Percentiles rank a stretch among this genome's conserved stretches.
phyloP scores from a whole-genome alignment of 2,113 vertebrate species.

The Nothocercus nigrocapillus region DNA sequence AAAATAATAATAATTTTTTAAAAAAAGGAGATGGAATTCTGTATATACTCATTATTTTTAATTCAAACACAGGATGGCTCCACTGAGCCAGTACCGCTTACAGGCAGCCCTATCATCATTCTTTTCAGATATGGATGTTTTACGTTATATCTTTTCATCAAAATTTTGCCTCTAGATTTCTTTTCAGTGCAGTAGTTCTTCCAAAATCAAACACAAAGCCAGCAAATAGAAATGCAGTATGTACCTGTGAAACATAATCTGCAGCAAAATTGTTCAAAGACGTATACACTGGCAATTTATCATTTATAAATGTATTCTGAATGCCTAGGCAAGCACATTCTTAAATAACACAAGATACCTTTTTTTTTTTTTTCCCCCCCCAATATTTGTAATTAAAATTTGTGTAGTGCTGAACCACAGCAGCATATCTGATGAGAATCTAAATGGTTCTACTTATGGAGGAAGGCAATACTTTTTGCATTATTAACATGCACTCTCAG shows the following conservation, averaged over 20 bases:
- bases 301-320: neutral
- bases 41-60: neutral
- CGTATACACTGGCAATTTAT: neutral
- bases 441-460: neutral
- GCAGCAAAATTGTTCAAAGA: neutral
- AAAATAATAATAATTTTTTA: neutral
- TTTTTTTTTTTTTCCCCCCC: neutral
- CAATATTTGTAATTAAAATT: neutral
- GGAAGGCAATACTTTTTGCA: neutral
- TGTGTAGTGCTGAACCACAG: neutral
- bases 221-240: neutral
- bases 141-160: constrained; percentile 21
- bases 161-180: neutral
- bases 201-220: neutral
- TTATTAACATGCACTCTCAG: neutral
- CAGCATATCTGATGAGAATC: neutral
- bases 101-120: neutral
- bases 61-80: constrained; percentile 25
- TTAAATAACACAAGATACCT: neutral
- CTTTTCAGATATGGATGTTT: neutral
- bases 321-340: neutral
- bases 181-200: constrained; percentile 3
- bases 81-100: neutral
- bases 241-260: neutral
- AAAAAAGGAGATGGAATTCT: neutral